Evolutionary conservation across 1,140 invertebrate species (phyloP).

Genomic region (Cardiocondyla obscurior): DNA sequence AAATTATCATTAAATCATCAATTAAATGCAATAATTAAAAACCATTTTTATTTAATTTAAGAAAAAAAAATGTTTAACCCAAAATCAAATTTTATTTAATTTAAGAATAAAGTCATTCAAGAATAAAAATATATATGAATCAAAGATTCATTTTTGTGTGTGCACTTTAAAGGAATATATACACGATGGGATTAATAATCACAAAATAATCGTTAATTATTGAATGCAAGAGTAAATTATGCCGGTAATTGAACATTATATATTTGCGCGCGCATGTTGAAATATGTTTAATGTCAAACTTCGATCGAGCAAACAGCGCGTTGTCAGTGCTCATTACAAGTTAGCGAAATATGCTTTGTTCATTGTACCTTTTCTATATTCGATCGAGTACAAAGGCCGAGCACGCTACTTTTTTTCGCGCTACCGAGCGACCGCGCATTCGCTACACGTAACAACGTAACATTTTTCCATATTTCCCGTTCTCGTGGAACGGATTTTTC

Average conservation of each 20-base stretch:
- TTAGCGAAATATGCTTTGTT: conserved; percentile 8
- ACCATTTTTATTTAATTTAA: too few relatives aligned
- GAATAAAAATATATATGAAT: too few relatives aligned
- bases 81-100: too few relatives aligned
- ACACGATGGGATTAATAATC: background rate
- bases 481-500: conserved; percentile 41
- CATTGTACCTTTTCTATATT: conserved; percentile 12
- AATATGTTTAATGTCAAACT: conserved; percentile 29
- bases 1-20: too few relatives aligned
- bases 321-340: conserved; percentile 39
- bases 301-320: conserved; percentile 1
- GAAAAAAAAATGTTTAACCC: too few relatives aligned
- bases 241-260: background rate
- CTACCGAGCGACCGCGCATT: conserved; percentile 16
- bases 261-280: conserved; percentile 2
- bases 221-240: background rate
- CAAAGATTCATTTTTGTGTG: too few relatives aligned
- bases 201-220: conserved; percentile 13
- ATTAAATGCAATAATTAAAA: too few relatives aligned
- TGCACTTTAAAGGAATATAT: background rate
- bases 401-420: conserved; percentile 3
- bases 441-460: conserved; percentile 37
- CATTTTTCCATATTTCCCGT: conserved; percentile 55
- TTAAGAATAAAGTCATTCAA: too few relatives aligned
- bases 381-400: conserved; percentile 33